A percentile compares a stretch with the other conserved stretches of the same genome.
These are phyloP conservation scores for Lasioglossum zephyrum DNA, from an alignment of 2,888 invertebrate genomes.

Conservation along the genomic window DNA sequence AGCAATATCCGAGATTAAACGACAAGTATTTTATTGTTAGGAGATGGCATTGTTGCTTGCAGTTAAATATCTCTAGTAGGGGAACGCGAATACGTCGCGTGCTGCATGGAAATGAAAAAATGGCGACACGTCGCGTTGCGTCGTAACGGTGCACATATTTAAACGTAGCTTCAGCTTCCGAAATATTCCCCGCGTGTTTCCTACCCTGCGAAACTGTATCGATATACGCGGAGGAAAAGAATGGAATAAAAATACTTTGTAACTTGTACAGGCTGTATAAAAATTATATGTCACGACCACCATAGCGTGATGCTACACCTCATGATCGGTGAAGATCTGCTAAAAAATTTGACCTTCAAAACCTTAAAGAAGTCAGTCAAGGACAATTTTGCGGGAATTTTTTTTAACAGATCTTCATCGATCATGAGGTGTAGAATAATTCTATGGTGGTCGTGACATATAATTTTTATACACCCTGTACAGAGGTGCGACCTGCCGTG, in stretches of 20 bases:
- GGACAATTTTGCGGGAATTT: too few relatives aligned
- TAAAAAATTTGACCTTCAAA: too few relatives aligned
- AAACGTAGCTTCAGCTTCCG: not conserved
- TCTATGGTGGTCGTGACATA: too few relatives aligned
- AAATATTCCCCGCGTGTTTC: not conserved
- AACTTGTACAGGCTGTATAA: not conserved
- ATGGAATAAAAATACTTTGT: not conserved
- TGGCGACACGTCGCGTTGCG: not conserved
- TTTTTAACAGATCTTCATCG: too few relatives aligned
- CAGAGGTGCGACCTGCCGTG: not conserved
- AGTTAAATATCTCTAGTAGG: not conserved
- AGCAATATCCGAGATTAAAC: not conserved
- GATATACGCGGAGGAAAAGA: not conserved
- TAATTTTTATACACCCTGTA: too few relatives aligned
- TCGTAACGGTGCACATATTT: not conserved
- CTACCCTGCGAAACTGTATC: not conserved
- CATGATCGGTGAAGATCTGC: too few relatives aligned
- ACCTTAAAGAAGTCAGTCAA: too few relatives aligned
- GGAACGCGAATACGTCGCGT: not conserved
- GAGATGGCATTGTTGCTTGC: not conserved
- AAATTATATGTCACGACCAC: too few relatives aligned
- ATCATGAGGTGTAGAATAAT: too few relatives aligned
- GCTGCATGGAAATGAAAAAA: not conserved
- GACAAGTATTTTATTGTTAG: slow-evolving; percentile 11
- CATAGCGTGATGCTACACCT: too few relatives aligned